These are phyloP conservation scores for Germaria angustata DNA, from an alignment of 2,888 invertebrate species.

Conservation along the genomic window DNA sequence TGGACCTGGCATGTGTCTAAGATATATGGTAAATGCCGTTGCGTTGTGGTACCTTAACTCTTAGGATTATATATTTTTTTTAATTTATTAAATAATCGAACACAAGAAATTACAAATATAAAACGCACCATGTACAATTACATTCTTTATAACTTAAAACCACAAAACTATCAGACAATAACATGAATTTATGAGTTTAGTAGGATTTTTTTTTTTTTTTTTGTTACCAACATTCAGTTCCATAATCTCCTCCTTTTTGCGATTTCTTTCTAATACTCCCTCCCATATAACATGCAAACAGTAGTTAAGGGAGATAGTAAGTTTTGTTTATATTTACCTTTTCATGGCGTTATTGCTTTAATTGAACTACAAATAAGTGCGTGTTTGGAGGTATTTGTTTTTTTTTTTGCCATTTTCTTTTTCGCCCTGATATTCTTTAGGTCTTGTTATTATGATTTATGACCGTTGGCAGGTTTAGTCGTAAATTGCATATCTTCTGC, in stretches of 20 bases:
- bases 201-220: background rate
- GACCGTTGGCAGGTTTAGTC: conserved; percentile 16
- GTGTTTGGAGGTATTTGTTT: background rate
- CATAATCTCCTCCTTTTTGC: background rate
- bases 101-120: background rate
- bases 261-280: background rate
- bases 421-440: background rate
- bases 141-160: conserved; percentile 47
- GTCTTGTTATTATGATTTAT: conserved; percentile 50
- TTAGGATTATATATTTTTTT: background rate
- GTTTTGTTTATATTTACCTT: conserved; percentile 28
- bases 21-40: background rate
- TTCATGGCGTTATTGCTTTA: conserved; percentile 33
- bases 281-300: background rate
- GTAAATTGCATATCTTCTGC: conserved; percentile 53
- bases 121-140: conserved; percentile 28
- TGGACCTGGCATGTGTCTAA: no score
- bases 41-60: background rate
- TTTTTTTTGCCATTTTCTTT: conserved; percentile 12
- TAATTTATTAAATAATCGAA: background rate
- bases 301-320: conserved; percentile 22
- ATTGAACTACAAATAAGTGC: conserved; percentile 52
- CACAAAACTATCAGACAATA: conserved; percentile 50
- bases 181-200: conserved; percentile 56
- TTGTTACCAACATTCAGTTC: background rate